Evolutionary conservation across 2,888 invertebrate species (phyloP), one percentile per base, ranked within the genome.

Genomic region (Dastarcus helophoroides): DNA sequence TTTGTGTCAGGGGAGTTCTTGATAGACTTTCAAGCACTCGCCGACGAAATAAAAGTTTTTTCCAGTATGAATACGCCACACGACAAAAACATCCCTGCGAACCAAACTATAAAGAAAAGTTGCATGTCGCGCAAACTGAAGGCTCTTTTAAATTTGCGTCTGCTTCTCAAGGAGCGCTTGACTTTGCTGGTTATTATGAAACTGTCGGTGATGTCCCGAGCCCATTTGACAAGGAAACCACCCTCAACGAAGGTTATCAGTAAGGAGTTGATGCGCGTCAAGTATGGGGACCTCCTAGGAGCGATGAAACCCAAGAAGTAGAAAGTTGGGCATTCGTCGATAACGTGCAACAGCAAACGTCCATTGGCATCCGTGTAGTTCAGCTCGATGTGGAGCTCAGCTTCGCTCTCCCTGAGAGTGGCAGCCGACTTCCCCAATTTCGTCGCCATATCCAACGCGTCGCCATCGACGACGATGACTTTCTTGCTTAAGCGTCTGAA

Each of bases 241-340:
- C 53, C 54, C 32, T 59, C 53, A 11, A 50, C 40, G 11, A 60
- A 44, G 14, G 43, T 42, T 5, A 36, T 40, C 2, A 64, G 42
- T 12, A 57, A 30, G 3, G 25, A 30, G 37, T 63, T 56, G 10
- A 65, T 47, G n/a, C 48, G 41, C 1, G 44, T 37, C 4, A 57
- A 37, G 32, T 56, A 59, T 4, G 63, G 58, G 5, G 60, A 63
- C 13, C 58, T 52, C 23, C 47, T 53, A 2, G 57, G 56, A 3
- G 63, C 44, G 9, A 63, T 48, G 38, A 63, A 65, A 0, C 58
- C 44, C 3, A 67, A 41, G 33, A 57, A 56, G 41, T 56, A 61
- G 2, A 51, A 43, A 13, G 56, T 45, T 2, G 64, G 64, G 39
- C 66, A 67, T 25, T 65, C 61, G 1, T 47, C 34, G 2, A 61